A percentile compares a stretch with the other conserved stretches of the same genome.
These are phyloP conservation scores for Hippoglossus stenolepis DNA, from an alignment of 2,113 vertebrate species.

Conservation along the genomic window DNA sequence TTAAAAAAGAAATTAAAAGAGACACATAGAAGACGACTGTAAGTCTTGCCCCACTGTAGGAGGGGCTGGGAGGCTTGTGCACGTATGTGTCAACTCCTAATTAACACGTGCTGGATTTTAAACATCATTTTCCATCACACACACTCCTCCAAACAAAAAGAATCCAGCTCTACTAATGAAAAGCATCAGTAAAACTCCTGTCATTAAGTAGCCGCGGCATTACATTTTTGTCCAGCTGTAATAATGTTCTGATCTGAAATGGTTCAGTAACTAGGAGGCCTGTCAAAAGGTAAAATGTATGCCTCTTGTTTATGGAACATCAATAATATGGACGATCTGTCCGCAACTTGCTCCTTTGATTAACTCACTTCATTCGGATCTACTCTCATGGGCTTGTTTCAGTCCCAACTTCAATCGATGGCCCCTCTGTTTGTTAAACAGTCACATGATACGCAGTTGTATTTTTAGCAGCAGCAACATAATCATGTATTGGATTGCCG, in stretches of 20 bases:
- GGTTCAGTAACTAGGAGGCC: constrained; percentile 54
- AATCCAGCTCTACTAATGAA: background rate
- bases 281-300: constrained; percentile 66
- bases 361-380: constrained; percentile 77
- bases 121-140: background rate
- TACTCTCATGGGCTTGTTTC: constrained; percentile 69
- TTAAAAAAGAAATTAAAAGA: no score
- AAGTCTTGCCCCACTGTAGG: no score
- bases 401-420: constrained; percentile 61
- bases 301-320: constrained; percentile 76
- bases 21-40: background rate
- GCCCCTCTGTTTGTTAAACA: constrained; percentile 66
- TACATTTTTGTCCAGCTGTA: constrained; percentile 20
- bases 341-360: constrained; percentile 76
- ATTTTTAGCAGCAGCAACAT: constrained; percentile 59
- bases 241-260: constrained; percentile 44
- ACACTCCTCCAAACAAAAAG: background rate
- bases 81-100: no score
- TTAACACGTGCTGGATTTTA: background rate
- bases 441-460: constrained; percentile 52
- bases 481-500: constrained; percentile 42
- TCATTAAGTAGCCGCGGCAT: background rate
- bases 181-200: background rate
- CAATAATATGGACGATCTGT: constrained; percentile 77
- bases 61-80: background rate